Base-by-base conservation (phyloP, 2,888 invertebrate species). In the Flexamia atlantica region DNA sequence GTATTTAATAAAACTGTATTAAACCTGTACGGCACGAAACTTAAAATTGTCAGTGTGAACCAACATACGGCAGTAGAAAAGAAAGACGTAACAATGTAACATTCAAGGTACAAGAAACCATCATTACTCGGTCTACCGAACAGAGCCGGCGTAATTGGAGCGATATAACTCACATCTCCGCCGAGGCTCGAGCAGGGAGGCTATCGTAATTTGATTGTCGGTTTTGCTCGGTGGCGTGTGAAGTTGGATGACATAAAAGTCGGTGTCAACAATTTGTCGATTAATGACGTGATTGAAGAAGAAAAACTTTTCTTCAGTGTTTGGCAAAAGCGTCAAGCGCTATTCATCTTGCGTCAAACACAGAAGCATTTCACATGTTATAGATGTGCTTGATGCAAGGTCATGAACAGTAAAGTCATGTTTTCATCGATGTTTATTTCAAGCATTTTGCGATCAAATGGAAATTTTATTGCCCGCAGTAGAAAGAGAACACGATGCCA, bases 141-240 rank as follows among this genome's bases (percentile, higher is more conserved):
- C 53, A 53, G 53, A 3, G 17, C 17, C 14, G 53, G 60, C 17
- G 60, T 28, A 60, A 60, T n/a, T 60, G 60, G 60, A 20, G 60
- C 60, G 28, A 60, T 60, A 60, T 60, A 60, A 60, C 23, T 60
- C 23, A 60, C 23, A 60, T 60, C 23, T 60, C 60, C 60, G 53
- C n/a, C 5, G 40, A 12, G 57, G 57, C 25, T 28, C 23, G 2
- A 25, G 23, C 60, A 60, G 60, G 9, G 9, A 17, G 17, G 57
- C 57, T 46, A 60, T 60, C 60, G 60, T 60, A 60, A 60, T 60
- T 28, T 25, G 60, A 23, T 23, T 28, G 25, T 60, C 28, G 28
- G 60, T n/a, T 60, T 60, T 60, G 17, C 46, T 46, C 12, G 23
- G 46, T 46, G 46, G 46, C 23, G 20, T 23, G 53, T 53, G 53